Conservation (phyloP, 2,797 vertebrate species). For the Sandelia bainsii region DNA sequence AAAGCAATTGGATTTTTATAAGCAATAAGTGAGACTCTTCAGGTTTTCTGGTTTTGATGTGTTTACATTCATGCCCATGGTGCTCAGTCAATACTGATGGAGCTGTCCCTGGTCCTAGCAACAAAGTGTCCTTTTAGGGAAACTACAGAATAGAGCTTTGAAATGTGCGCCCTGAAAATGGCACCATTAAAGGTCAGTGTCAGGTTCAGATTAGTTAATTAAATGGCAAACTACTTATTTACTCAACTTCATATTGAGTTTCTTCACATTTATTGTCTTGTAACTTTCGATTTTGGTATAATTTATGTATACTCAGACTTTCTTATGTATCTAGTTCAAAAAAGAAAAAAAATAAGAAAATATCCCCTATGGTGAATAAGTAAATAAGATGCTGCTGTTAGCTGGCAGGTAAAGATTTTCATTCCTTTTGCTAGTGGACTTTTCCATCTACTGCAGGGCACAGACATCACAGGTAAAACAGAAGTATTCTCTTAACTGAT, state of each 20-base stretch:
- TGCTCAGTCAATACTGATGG: slow-evolving; percentile 21
- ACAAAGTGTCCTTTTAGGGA: slow-evolving; percentile 17
- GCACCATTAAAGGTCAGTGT: background rate
- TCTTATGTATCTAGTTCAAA: background rate
- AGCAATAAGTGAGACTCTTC: slow-evolving; percentile 22
- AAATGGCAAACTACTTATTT: background rate
- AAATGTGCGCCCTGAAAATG: slow-evolving; percentile 6
- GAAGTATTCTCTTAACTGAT: slow-evolving; percentile 4
- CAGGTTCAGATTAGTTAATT: slow-evolving; percentile 4
- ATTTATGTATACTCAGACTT: background rate
- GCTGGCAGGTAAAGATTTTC: background rate
- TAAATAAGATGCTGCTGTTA: background rate
- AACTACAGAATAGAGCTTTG: slow-evolving; percentile 2
- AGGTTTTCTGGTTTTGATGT: slow-evolving; percentile 27
- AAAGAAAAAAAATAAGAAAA: background rate
- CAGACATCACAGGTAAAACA: slow-evolving; percentile 4
- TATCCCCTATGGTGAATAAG: background rate
- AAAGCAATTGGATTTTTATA: slow-evolving; percentile 37
- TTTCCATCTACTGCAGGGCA: background rate
- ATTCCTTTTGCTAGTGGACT: background rate
- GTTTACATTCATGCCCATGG: slow-evolving; percentile 32
- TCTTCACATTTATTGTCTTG: background rate
- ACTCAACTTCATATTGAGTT: background rate
- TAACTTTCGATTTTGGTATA: background rate
- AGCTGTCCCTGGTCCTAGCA: slow-evolving; percentile 20